Conservation (phyloP, 2,888 invertebrate species). For the Leptopterna dolabrata region DNA sequence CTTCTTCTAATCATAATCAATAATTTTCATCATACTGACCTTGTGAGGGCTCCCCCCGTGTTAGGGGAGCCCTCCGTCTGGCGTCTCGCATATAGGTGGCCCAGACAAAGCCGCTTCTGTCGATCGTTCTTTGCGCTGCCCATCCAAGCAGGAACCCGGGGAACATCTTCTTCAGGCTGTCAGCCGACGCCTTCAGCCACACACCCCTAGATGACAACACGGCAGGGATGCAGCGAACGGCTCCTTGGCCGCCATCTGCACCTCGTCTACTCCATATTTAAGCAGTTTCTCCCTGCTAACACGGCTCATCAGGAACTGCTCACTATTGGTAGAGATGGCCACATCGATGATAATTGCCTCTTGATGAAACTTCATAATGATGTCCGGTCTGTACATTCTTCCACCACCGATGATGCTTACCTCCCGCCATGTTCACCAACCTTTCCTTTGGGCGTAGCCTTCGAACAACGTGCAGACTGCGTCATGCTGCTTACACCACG, state of each 20-base stretch:
- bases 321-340: neutral
- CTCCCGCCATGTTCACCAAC: neutral
- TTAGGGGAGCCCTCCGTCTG: neutral
- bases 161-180: too few species aligned
- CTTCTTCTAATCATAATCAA: too few species aligned
- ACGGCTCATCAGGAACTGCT: neutral
- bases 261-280: neutral
- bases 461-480: neutral
- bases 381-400: neutral
- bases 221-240: too few species aligned
- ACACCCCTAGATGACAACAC: too few species aligned
- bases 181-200: too few species aligned
- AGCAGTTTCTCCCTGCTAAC: neutral
- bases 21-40: neutral
- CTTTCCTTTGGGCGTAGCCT: neutral
- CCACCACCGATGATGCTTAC: neutral
- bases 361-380: neutral
- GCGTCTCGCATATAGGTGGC: too few species aligned
- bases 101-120: too few species aligned
- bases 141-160: neutral
- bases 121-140: neutral
- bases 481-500: slow-evolving; percentile 64
- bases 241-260: neutral
- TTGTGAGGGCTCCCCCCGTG: neutral
- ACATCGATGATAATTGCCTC: neutral